Percentiles rank a stretch among this genome's conserved stretches.
Evolutionary conservation across 2,888 invertebrate genomes (phyloP).

Genomic region (Amiota communis): DNA sequence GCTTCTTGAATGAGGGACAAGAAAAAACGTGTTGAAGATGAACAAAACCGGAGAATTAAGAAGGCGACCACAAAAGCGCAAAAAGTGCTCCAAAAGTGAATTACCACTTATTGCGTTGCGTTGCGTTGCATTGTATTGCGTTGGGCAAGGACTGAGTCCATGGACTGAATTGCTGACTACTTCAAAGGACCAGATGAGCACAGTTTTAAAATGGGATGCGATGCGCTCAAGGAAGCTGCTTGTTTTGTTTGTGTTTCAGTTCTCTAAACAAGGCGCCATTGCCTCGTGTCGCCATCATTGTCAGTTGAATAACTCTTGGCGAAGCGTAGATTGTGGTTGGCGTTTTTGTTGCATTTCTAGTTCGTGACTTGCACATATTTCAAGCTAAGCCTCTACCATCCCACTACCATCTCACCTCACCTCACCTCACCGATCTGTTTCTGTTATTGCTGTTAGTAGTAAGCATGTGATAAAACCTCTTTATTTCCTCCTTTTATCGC

Average conservation of each 20-base stretch:
- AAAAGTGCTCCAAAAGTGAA: conserved; percentile 50
- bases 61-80: conserved; percentile 35
- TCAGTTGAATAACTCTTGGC: too few relatives aligned
- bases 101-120: conserved; percentile 49
- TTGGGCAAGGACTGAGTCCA: too few relatives aligned
- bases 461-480: conserved; percentile 25
- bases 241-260: conserved; percentile 41
- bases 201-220: conserved; percentile 26
- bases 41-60: not conserved
- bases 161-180: too few relatives aligned
- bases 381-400: conserved; percentile 47
- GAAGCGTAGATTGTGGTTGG: not conserved
- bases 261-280: too few relatives aligned
- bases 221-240: too few relatives aligned
- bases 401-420: too few relatives aligned
- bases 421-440: conserved; percentile 32
- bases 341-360: conserved; percentile 32
- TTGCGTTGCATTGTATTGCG: too few relatives aligned
- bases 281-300: too few relatives aligned
- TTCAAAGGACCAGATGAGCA: not conserved
- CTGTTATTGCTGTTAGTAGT: not conserved
- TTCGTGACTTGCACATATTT: conserved; percentile 56
- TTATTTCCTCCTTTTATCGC: conserved; percentile 49
- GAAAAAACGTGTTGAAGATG: conserved; percentile 9
- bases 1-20: too few relatives aligned